These are phyloP conservation scores for Heliocidaris tuberculata DNA, from an alignment of 35 echinoderm and acorn worm genomes.

Conservation along the genomic window DNA sequence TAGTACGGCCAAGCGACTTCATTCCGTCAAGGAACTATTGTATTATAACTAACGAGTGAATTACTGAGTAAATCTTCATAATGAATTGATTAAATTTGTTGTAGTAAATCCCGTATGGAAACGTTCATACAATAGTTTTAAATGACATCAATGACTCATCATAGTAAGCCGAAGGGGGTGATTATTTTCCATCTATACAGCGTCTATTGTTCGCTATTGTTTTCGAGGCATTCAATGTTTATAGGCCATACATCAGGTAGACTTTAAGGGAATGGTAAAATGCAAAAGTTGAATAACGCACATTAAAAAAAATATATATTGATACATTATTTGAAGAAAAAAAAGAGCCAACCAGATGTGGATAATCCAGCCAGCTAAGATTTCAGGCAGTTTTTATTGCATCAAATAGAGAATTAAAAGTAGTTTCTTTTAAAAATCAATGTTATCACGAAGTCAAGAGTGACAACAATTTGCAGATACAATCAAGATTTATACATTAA, in stretches of 20 bases:
- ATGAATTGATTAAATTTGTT: conserved; percentile 14
- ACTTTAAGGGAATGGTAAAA: no score
- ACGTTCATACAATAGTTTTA: background rate
- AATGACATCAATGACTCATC: background rate
- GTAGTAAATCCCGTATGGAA: background rate
- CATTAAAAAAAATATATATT: background rate
- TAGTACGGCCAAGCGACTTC: background rate
- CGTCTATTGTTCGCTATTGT: background rate
- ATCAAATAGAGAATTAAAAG: no score
- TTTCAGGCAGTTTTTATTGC: no score
- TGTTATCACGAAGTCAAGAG: background rate
- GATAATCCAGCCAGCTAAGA: no score
- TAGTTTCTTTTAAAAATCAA: no score
- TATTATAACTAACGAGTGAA: background rate
- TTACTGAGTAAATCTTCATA: background rate
- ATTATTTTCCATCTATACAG: background rate
- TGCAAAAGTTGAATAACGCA: background rate
- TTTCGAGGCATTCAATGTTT: background rate
- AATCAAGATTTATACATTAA: background rate
- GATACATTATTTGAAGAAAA: background rate
- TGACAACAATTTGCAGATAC: background rate
- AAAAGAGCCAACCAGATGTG: no score
- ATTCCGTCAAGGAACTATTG: background rate
- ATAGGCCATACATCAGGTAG: no score
- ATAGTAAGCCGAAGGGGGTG: background rate